Evolutionary conservation across 2,113 vertebrate species (phyloP), one percentile per base, ranked within the genome.

Genomic region (Microcebus tavaratra): DNA sequence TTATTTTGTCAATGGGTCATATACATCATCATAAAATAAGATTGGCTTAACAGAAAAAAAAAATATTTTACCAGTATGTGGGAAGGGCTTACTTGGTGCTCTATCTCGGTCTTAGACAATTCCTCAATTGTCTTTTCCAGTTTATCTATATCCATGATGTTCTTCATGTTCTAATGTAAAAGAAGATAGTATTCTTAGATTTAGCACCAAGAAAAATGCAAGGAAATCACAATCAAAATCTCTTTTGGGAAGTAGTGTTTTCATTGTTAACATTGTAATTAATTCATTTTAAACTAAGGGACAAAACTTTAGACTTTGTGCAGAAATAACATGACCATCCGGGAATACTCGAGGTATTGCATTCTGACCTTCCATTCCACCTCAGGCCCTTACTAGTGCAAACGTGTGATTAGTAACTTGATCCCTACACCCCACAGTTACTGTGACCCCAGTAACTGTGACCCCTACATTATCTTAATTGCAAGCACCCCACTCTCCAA

Each of bases 51-150:
- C 34, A 79, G 20, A 91, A 90, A 55, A 92, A 45, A 65, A 94
- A 96, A 79, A 93, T 96, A 48, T 39, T 34, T 94, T 82, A 55
- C 86, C 75, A 94, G 82, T 27, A 86, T 72, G 21, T 53, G 12
- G 88, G 79, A 97, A 34, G 8, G 14, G 88, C 98, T 98, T 98
- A 99, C 99, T 99, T 99, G 99, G 91, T 99, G 98, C 53, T 99
- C 98, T 75, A 98, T 63, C 63, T 98, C 98, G 2, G 98, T 98
- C 97, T 99, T 98, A 96, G 98, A 99, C 65, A 99, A 97, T 80
- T 99, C 98, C 21, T 97, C 97, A 79, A 99, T 99, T 98, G 99
- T 99, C 98, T 98, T 99, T 91, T 99, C 98, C 97, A 99, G 98
- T 57, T 98, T 98, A 0, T 99, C 99, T 0, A 95, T 98, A 97